Evolutionary conservation across 2,888 invertebrate species (phyloP), one percentile per base, ranked within the genome.

Genomic region (Agrochola macilenta): DNA sequence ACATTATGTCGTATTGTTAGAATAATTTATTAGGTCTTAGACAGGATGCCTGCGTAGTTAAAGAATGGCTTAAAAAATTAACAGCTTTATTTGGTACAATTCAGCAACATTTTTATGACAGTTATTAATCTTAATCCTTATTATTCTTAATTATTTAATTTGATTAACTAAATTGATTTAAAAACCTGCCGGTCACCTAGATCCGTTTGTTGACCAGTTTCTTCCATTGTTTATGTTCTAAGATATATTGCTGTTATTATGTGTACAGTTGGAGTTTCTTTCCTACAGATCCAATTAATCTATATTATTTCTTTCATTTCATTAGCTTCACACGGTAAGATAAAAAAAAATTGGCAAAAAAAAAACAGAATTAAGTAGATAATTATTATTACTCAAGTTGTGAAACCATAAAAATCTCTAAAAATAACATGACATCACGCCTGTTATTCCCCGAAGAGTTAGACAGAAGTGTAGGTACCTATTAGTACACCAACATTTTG

Each of bases 11-110:
- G 58, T 43, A 79, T 85, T 82, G 74, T 82, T 65, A 43, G 57
- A 72, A 65, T 80, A 77, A 85, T 85, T 82, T 74, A 84, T 75
- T 69, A 57, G 23, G 20, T 8, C 26, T 61, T 75, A 69, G 54
- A 72, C 72, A 83, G 83, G 82, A 82, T 69, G 65, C 57, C 14
- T 26, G 58, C 20, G 3, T 64, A 39, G 26, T 70, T 68, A 49
- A 74, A 73, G n/a, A 80, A 58, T 75, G 12, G 7, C 23, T 65
- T 57, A 69, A 73, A 68, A 82, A 80, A 81, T 69, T 82, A 70
- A 76, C 61, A 63, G 81, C 68, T 76, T 73, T 74, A 76, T 68
- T 76, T 54, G 4, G 2, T 69, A 57, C 43, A 46, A 64, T 79
- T 79, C n/a, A 30, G 39, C 39, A 69, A 71, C 63, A 71, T 69